phyloP scores from a whole-genome alignment of 2,797 vertebrate species.

The Lophius americanus region DNA sequence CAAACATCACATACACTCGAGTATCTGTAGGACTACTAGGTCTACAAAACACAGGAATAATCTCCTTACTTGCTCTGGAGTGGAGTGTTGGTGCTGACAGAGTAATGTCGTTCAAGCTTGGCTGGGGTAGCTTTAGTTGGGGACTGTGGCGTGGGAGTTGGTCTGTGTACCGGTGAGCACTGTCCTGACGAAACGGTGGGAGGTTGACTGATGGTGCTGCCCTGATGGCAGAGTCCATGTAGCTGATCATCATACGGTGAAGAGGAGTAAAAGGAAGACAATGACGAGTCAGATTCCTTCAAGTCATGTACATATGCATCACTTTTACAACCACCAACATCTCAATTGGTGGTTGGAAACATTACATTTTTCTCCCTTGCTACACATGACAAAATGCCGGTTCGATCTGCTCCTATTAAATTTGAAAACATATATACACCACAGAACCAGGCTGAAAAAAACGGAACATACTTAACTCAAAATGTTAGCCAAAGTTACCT shows the following conservation, averaged over 20 bases:
- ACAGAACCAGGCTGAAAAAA: too few species aligned
- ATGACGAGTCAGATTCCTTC: conserved; percentile 71
- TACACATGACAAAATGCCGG: too few species aligned
- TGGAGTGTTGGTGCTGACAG: conserved; percentile 94
- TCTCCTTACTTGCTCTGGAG: conserved; percentile 91
- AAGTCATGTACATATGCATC: conserved; percentile 67
- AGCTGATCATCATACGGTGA: conserved; percentile 64
- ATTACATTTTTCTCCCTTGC: too few species aligned
- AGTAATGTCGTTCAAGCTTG: conserved; percentile 96
- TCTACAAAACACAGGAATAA: not conserved
- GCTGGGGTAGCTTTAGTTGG: conserved; percentile 81
- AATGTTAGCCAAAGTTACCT: conserved; percentile 71
- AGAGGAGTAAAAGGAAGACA: conserved; percentile 47
- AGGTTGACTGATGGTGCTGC: conserved; percentile 91
- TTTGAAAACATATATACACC: too few species aligned
- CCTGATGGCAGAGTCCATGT: conserved; percentile 86
- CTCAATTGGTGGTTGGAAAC: too few species aligned
- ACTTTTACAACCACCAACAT: too few species aligned
- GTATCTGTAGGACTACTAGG: not conserved
- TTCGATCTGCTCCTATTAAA: too few species aligned
- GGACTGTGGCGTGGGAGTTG: conserved; percentile 63
- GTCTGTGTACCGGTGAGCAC: conserved; percentile 54
- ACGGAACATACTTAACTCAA: too few species aligned
- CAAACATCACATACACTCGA: not conserved
- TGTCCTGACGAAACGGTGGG: conserved; percentile 73